Percentiles rank a stretch among this genome's conserved stretches.
These are phyloP conservation scores for Heterodera schachtii DNA, from an alignment of 1,140 invertebrate genomes.

Conservation along the genomic window DNA sequence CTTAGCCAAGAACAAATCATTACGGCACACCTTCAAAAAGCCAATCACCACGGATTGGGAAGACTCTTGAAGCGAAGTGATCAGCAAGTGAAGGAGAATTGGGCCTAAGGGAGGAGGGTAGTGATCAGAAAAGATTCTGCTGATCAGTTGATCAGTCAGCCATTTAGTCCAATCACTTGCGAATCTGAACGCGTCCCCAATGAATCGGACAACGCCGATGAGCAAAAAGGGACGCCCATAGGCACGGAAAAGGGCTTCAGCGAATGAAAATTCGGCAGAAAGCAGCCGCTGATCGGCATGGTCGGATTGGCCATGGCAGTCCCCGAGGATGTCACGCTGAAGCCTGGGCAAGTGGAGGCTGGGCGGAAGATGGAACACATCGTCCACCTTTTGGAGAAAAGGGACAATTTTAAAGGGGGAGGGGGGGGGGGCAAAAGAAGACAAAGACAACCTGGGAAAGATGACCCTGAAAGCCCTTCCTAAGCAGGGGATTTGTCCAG, in stretches of 20 bases:
- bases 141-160: background rate
- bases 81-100: too few relatives aligned
- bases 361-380: constrained; percentile 58
- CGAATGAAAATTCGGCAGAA: constrained; percentile 70
- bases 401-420: constrained; percentile 9
- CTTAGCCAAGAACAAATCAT: background rate
- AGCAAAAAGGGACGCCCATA: constrained; percentile 86
- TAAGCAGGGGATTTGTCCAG: constrained; percentile 58
- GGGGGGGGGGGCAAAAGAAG: background rate
- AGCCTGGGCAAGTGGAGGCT: constrained; percentile 46
- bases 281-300: constrained; percentile 48
- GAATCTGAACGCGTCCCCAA: constrained; percentile 81
- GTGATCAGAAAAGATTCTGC: constrained; percentile 70
- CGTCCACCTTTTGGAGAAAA: constrained; percentile 45
- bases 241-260: constrained; percentile 77
- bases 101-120: constrained; percentile 76
- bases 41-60: constrained; percentile 74
- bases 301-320: too few relatives aligned
- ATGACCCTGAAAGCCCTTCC: constrained; percentile 54
- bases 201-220: constrained; percentile 83
- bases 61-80: constrained; percentile 71
- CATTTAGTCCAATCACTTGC: constrained; percentile 63
- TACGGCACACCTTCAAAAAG: constrained; percentile 69
- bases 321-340: constrained; percentile 51
- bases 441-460: constrained; percentile 46